Percentiles rank a stretch among this genome's conserved stretches.
These are phyloP conservation scores for Choloepus didactylus DNA, from an alignment of 2,797 vertebrate species.

Conservation along the genomic window DNA sequence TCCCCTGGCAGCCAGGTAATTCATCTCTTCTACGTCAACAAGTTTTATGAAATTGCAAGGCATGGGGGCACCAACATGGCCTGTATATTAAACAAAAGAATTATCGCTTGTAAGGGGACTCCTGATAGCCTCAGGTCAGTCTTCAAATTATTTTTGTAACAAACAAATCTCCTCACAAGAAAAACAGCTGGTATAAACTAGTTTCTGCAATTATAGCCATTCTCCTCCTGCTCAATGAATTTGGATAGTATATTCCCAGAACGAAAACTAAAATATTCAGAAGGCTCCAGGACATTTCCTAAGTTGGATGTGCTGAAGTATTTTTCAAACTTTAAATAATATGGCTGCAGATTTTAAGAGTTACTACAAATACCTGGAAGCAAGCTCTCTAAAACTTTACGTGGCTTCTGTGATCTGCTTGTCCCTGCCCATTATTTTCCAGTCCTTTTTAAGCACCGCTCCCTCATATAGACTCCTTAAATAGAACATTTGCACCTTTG, in stretches of 20 bases:
- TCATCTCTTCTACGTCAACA: conserved; percentile 97
- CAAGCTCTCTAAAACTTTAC: neutral
- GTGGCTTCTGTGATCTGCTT: neutral
- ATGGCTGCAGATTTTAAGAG: neutral
- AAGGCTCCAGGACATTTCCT: neutral
- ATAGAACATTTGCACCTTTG: neutral
- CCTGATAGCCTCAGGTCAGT: neutral
- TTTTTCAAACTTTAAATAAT: neutral
- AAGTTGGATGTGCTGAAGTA: neutral
- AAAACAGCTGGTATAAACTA: neutral
- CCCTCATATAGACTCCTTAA: neutral
- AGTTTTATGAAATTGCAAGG: conserved; percentile 95
- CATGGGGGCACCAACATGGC: conserved; percentile 96
- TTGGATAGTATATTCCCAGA: neutral
- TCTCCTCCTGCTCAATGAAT: neutral
- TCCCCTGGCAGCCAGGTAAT: conserved; percentile 94
- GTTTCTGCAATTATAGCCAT: neutral
- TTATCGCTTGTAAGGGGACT: neutral
- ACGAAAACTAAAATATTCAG: neutral
- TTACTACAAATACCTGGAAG: neutral
- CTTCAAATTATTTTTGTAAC: neutral
- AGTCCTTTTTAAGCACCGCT: neutral
- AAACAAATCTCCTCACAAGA: neutral
- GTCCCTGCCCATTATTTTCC: rapidly evolving
- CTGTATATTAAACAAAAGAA: conserved; percentile 83